phyloP scores from a whole-genome alignment of 2,797 vertebrate genomes.

The Bucorvus abyssinicus region DNA sequence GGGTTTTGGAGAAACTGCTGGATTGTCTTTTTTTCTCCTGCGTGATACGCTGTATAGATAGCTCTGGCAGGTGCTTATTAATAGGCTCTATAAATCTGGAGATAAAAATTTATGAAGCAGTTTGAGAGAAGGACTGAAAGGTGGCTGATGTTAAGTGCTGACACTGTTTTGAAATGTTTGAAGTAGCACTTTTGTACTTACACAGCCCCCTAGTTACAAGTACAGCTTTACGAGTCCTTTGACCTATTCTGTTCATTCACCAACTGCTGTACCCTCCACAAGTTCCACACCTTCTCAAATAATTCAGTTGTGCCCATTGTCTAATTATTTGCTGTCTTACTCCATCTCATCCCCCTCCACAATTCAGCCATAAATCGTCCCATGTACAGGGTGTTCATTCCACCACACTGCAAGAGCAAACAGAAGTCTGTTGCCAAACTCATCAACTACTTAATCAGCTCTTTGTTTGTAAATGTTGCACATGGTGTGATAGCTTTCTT shows the following conservation, averaged over 20 bases:
- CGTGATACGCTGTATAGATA: neutral
- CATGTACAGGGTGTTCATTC: neutral
- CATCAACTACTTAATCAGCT: neutral
- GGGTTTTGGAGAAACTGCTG: neutral
- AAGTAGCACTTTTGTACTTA: neutral
- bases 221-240: neutral
- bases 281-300: neutral
- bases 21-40: neutral
- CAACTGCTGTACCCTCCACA: neutral
- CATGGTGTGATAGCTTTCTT: neutral
- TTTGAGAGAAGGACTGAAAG: neutral
- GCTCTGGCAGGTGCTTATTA: neutral
- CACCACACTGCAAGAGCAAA: neutral
- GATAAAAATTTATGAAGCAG: neutral
- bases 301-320: neutral
- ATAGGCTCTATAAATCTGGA: neutral
- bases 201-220: neutral
- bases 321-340: neutral
- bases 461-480: neutral
- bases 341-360: neutral
- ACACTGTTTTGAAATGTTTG: neutral
- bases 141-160: neutral
- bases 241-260: neutral
- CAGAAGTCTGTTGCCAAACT: neutral
- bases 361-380: neutral